Evolutionary conservation across 2,888 invertebrate genomes (phyloP).

Genomic region (Tromatobia lineatoria): DNA sequence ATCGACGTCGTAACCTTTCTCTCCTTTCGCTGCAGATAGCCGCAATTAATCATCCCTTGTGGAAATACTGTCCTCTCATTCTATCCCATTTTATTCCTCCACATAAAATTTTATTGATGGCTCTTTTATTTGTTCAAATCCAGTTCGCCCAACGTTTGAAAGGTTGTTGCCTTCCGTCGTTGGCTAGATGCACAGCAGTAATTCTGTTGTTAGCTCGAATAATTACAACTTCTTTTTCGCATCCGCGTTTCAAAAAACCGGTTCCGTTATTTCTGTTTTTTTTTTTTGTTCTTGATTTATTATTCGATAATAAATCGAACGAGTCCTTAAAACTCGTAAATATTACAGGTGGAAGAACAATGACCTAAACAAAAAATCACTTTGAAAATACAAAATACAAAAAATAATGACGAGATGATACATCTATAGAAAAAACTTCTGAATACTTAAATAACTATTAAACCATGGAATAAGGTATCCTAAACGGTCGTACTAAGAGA

Average conservation of each 20-base stretch:
- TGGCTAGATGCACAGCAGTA: too few relatives aligned
- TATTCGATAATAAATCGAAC: too few relatives aligned
- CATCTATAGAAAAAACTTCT: too few relatives aligned
- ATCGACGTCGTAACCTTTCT: slow-evolving; percentile 28
- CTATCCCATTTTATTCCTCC: slow-evolving; percentile 3
- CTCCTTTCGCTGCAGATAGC: slow-evolving; percentile 33
- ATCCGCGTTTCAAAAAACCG: neutral
- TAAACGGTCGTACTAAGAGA: too few relatives aligned
- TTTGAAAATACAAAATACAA: too few relatives aligned
- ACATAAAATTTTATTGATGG: slow-evolving; percentile 25
- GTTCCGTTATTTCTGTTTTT: neutral
- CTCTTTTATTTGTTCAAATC: slow-evolving; percentile 17
- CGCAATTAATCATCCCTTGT: slow-evolving; percentile 57
- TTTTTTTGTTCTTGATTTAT: neutral
- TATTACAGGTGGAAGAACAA: too few relatives aligned
- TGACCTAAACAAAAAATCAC: too few relatives aligned
- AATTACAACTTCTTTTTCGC: neutral
- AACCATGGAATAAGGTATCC: too few relatives aligned
- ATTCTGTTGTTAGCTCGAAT: neutral
- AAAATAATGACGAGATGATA: too few relatives aligned
- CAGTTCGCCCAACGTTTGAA: neutral
- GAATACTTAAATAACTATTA: too few relatives aligned
- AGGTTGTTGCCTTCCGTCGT: too few relatives aligned
- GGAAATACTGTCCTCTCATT: slow-evolving; percentile 31
- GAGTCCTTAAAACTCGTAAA: too few relatives aligned